Base-by-base conservation (phyloP, 2,113 vertebrate species). In the Salvelinus alpinus region DNA sequence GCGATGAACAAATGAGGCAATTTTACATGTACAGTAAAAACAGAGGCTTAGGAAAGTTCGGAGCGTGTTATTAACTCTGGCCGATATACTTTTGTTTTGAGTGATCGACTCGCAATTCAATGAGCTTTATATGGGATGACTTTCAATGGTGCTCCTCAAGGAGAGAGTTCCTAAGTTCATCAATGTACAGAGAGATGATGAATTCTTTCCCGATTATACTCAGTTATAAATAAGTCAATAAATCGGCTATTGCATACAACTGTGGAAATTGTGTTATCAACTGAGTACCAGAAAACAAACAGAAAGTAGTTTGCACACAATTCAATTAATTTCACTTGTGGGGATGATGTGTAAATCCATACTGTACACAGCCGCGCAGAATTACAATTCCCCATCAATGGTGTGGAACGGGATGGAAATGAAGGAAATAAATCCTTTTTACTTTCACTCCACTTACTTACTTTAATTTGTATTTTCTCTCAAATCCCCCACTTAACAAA, bases 391-490 rank as follows among this genome's bases (percentile, higher is more conserved):
- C 31, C 67, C 83, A 80, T 88, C 82, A 85, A 83, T 76, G 73
- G 72, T 77, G 76, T 67, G 62, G 90, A 88, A 90, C 87, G 78
- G 80, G 64, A 29, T 83, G 80, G 72, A 88, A 77, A 84, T 82
- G 76, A 84, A 87, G 74, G 73, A 71, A 77, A 66, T 80, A 84
- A 92, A 90, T 89, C 89, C 86, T 64, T 85, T 82, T 90, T 84
- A 87, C 64, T 64, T 89, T 81, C 83, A 85, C 90, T 91, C 86
- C 79, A 90, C 87, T 91, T 92, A 87, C 85, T 87, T 77, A 34
- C 88, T 85, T 91, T 89, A 87, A 91, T 91, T 85, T 87, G 78
- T 84, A 88, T 88, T 90, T 91, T 66, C 51, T 70, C 78, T 76
- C 75, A 87, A 92, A 90, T 73, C 87, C 9, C 76, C 80, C 60